Percentiles rank a stretch among this genome's conserved stretches.
Conservation (phyloP, 2,797 vertebrate species). For the Ara ararauna region DNA sequence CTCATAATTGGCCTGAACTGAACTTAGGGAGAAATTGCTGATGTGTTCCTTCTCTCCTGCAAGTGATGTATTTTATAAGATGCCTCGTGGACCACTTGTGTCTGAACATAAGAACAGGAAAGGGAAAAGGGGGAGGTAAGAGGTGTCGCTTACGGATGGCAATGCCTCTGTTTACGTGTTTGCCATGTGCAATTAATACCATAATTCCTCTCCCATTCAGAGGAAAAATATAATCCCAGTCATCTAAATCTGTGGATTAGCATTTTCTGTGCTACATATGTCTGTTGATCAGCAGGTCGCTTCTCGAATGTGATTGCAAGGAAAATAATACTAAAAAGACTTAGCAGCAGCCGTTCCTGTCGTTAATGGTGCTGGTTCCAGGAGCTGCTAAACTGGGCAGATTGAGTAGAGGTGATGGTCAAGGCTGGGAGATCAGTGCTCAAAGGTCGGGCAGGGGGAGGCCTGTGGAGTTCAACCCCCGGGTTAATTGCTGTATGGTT, state of each 20-base stretch:
- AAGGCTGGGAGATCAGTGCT: not conserved
- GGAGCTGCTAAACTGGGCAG: not conserved
- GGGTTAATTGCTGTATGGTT: constrained; percentile 27
- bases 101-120: not conserved
- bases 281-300: not conserved
- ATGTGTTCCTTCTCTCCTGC: constrained; percentile 40
- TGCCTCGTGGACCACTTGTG: not conserved
- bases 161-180: not conserved
- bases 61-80: constrained; percentile 56
- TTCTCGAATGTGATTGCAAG: not conserved
- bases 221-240: not conserved
- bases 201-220: not conserved
- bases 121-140: not conserved
- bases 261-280: not conserved
- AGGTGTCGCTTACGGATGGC: not conserved
- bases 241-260: not conserved
- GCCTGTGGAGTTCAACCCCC: not conserved
- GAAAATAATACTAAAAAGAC: not conserved
- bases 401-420: not conserved
- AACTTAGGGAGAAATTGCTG: constrained; percentile 76
- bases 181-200: not conserved
- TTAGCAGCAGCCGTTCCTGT: not conserved
- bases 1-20: constrained; percentile 69
- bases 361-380: accelerated
- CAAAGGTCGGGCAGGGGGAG: not conserved